phyloP scores from a whole-genome alignment of 2,888 invertebrate species.

The Volucella inanis region DNA sequence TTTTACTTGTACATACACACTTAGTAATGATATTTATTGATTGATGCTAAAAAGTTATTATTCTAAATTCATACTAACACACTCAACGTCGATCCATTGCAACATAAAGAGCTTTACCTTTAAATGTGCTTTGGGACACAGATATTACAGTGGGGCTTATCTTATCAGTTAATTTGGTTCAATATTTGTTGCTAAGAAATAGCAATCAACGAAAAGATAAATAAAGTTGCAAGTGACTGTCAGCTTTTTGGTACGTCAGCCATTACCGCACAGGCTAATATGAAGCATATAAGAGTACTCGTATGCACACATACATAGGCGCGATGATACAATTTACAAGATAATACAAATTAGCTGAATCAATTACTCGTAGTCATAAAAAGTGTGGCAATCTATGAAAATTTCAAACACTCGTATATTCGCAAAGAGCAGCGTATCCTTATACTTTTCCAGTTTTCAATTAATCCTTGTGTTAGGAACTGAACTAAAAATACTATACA shows the following conservation, averaged over 20 bases:
- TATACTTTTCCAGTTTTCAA: no score
- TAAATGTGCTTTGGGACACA: neutral
- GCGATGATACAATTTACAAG: neutral
- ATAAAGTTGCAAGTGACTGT: neutral
- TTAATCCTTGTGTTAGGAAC: no score
- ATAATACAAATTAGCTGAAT: no score
- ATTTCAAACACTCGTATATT: no score
- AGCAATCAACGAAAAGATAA: conserved; percentile 19
- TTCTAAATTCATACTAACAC: neutral
- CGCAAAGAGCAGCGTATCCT: no score
- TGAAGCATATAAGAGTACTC: conserved; percentile 1
- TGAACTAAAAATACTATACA: no score
- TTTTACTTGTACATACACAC: no score
- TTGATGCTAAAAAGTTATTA: neutral
- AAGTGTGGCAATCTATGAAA: no score
- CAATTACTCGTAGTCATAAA: no score
- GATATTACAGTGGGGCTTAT: conserved; percentile 12
- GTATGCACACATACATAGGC: no score
- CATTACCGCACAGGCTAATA: neutral
- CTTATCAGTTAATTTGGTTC: conserved; percentile 15
- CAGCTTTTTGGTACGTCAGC: neutral
- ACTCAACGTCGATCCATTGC: neutral
- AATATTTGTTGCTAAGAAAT: conserved; percentile 16
- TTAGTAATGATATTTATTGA: no score
- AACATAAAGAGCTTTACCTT: neutral